A percentile compares a stretch with the other conserved stretches of the same genome.
These are phyloP conservation scores for Caenorhabditis plicata DNA, from an alignment of 2,888 invertebrate species.

Conservation along the genomic window DNA sequence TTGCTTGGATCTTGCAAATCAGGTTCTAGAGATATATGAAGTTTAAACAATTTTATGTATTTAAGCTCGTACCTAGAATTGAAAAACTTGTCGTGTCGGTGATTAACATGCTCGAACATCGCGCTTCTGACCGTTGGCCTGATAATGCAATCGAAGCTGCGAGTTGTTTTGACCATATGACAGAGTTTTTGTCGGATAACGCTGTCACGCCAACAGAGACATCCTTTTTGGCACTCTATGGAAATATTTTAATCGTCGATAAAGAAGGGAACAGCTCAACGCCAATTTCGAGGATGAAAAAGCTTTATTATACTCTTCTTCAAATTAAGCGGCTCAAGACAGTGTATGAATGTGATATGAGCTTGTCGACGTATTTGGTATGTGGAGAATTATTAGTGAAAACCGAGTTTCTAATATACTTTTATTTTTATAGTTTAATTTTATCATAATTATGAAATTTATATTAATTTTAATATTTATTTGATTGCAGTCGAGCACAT, in stretches of 20 bases:
- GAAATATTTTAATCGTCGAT: constrained; percentile 2
- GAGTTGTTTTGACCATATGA: constrained; percentile 26
- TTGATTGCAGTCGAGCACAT: no score
- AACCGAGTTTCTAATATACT: background rate
- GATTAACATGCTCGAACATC: constrained; percentile 16
- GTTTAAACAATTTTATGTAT: background rate
- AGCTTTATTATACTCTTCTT: constrained; percentile 16
- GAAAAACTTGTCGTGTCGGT: constrained; percentile 10
- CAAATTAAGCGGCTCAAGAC: constrained; percentile 30
- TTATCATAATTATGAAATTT: no score
- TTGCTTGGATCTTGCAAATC: constrained; percentile 5
- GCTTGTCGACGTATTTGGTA: constrained; percentile 14
- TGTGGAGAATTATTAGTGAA: background rate
- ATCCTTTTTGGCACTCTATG: constrained; percentile 8
- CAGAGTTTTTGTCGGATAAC: constrained; percentile 7
- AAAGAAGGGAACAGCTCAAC: constrained; percentile 2
- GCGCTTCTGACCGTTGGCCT: constrained; percentile 33
- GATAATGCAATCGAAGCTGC: constrained; percentile 36
- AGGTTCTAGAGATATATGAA: constrained; percentile 1
- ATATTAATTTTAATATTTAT: no score
- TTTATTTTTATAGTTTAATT: no score
- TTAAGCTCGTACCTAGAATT: constrained; percentile 19
- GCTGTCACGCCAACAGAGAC: constrained; percentile 28
- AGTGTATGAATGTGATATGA: constrained; percentile 30
- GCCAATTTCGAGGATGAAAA: constrained; percentile 22